A percentile compares a stretch with the other conserved stretches of the same genome.
Evolutionary conservation across 2,797 vertebrate genomes (phyloP).

Genomic region (Myiotriccus ornatus): DNA sequence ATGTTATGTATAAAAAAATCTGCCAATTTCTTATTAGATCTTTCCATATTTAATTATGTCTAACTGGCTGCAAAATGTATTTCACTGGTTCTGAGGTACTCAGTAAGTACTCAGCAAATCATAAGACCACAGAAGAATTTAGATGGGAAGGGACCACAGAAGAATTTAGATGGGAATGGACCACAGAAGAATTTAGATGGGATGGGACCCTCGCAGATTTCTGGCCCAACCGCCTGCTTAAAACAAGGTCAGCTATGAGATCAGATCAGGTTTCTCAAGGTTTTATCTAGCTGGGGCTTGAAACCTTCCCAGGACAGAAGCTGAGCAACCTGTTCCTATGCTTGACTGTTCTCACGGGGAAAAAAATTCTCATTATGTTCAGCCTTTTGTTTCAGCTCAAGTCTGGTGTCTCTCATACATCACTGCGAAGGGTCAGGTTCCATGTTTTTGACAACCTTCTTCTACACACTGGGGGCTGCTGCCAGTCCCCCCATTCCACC

Average conservation of each 20-base stretch:
- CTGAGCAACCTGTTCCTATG: background rate
- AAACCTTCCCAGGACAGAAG: background rate
- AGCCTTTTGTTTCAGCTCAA: background rate
- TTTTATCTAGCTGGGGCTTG: background rate
- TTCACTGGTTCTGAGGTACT: background rate
- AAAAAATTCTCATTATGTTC: background rate
- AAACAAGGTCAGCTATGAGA: background rate
- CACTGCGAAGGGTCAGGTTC: background rate
- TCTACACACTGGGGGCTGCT: background rate
- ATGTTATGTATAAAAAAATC: background rate
- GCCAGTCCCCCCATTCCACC: background rate
- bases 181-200: background rate
- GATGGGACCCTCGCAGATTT: background rate
- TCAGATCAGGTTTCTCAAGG: background rate
- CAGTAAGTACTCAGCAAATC: background rate
- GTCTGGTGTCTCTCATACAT: background rate
- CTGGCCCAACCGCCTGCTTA: background rate
- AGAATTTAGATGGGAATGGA: background rate
- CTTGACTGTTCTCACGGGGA: rapidly evolving
- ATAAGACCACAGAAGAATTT: background rate
- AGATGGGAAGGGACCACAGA: background rate
- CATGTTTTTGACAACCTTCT: background rate
- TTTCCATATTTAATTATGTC: background rate
- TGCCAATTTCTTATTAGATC: background rate
- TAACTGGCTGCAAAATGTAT: background rate